Evolutionary conservation across 2,113 vertebrate species (phyloP), one percentile per base, ranked within the genome.

Genomic region (Asarcornis scutulata): DNA sequence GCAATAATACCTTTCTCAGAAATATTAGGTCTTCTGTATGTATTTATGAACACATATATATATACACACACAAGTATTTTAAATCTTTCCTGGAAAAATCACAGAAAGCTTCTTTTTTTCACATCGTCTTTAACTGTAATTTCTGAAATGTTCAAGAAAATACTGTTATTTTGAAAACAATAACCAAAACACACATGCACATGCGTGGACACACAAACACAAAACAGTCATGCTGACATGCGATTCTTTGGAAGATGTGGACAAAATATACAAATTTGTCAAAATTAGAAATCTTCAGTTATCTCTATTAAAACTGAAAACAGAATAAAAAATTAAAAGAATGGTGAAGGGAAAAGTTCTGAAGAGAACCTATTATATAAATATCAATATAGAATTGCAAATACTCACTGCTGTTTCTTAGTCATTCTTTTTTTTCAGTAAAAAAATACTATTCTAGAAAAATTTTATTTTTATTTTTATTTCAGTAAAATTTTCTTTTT

Each of bases 271-370:
- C 1, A 46, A 26, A 40, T 42, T 74, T 18, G 6, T 62, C 2
- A 14, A 46, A 69, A 82, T 60, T 18, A 52, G 32, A 52, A 48
- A n/a, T 60, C 23, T 73, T 77, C 7, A 73, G 17, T 69, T 68
- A 86, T 44, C 1, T 38, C 4, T 62, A 80, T 64, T 12, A 60
- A 91, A 89, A 81, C 4, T 22, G 21, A 80, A 69, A 36, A 78
- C 4, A 1, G 27, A 73, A 89, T 76, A 3, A 59, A 62, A 83
- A 79, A 42, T 56, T 25, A 60, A 48, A 75, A 63, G 22, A 83
- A 62, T 48, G 7, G 1, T 20, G 31, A 22, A 83, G 2, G 13
- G 8, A 11, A 48, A 10, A 0, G 0, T 10, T 84, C 78, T 60
- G 20, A 72, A 75, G 11, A 34, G 1, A 83, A 29, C 22, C 11